Conservation (phyloP, 35 echinoderm and acorn worm species). For the Apostichopus parvimensis region DNA sequence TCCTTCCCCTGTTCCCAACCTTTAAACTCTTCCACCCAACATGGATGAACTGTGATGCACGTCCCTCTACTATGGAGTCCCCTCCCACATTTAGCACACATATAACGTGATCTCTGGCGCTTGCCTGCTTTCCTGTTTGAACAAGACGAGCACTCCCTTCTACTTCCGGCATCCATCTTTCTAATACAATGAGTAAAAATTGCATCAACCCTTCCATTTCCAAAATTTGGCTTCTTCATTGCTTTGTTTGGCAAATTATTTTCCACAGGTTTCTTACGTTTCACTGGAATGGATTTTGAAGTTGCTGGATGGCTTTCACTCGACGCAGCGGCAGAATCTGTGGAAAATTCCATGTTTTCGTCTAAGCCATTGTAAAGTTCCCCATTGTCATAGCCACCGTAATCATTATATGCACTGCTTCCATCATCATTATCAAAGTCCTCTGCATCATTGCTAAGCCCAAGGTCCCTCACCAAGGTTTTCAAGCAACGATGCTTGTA, state of each 20-base stretch:
- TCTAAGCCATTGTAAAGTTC: conserved; percentile 44
- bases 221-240: conserved; percentile 58
- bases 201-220: conserved; percentile 47
- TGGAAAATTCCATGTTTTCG: conserved; percentile 11
- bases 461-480: conserved; percentile 44
- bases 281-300: conserved; percentile 49
- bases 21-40: conserved; percentile 49
- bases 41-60: conserved; percentile 55
- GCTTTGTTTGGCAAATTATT: conserved; percentile 47
- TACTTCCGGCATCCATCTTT: conserved; percentile 50
- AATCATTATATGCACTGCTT: conserved; percentile 43
- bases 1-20: conserved; percentile 43
- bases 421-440: conserved; percentile 45
- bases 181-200: conserved; percentile 55
- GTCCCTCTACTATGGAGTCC: conserved; percentile 46
- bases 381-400: conserved; percentile 26
- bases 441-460: conserved; percentile 38
- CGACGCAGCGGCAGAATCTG: conserved; percentile 3
- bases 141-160: conserved; percentile 55
- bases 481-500: conserved; percentile 55
- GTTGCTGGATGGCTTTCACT: conserved; percentile 36
- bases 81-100: conserved; percentile 58
- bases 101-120: conserved; percentile 55
- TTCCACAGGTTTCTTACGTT: conserved; percentile 41
- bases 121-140: conserved; percentile 57